Evolutionary conservation across 2,888 invertebrate species (phyloP).

Genomic region (Drosophila nigricruria): DNA sequence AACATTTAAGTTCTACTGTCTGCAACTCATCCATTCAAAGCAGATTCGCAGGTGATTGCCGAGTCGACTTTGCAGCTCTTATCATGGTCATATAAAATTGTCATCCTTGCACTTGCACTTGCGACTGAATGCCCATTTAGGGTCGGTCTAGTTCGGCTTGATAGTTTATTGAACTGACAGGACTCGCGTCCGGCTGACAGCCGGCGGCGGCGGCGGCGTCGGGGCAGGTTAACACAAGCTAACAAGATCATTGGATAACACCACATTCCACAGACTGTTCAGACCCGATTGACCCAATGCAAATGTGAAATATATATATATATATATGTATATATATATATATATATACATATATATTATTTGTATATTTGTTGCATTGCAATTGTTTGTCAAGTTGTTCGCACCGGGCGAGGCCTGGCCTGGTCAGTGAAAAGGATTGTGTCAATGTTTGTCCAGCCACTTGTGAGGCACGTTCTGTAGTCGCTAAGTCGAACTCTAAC

Average conservation of each 20-base stretch:
- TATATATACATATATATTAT: no score
- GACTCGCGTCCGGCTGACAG: constrained; percentile 21
- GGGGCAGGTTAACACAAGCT: constrained; percentile 26
- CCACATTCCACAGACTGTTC: constrained; percentile 26
- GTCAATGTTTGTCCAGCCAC: constrained; percentile 69
- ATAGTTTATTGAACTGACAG: constrained; percentile 54
- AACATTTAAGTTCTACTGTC: background rate
- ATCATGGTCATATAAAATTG: constrained; percentile 13
- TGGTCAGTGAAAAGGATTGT: constrained; percentile 59
- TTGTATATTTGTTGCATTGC: constrained; percentile 51
- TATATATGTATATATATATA: no score
- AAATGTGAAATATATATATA: constrained; percentile 61
- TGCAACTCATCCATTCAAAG: background rate
- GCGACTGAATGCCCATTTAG: constrained; percentile 44
- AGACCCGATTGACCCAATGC: constrained; percentile 24
- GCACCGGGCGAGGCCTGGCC: constrained; percentile 15
- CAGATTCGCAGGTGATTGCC: constrained; percentile 2
- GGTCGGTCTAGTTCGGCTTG: constrained; percentile 15
- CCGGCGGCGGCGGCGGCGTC: constrained; percentile 7
- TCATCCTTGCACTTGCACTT: constrained; percentile 55
- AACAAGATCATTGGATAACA: constrained; percentile 41
- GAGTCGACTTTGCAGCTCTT: constrained; percentile 19
- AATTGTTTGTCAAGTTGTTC: constrained; percentile 62
- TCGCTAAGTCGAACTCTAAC: background rate
- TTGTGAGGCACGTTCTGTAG: constrained; percentile 60